These are phyloP conservation scores for Hypercompe scribonia DNA, from an alignment of 2,888 invertebrate species.

Conservation along the genomic window DNA sequence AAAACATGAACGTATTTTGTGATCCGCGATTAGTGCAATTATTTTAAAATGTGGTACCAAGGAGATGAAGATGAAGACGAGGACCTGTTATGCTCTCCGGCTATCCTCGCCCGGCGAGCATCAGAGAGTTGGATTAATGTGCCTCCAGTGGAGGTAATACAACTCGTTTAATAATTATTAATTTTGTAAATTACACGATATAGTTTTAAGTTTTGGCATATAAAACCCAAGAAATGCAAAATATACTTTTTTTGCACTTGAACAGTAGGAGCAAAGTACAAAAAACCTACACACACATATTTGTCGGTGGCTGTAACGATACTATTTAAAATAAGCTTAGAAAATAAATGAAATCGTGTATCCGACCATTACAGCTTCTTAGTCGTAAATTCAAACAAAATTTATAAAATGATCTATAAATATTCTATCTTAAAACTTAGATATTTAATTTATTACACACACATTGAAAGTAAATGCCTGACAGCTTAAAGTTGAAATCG, in stretches of 20 bases:
- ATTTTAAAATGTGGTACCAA: slow-evolving; percentile 90
- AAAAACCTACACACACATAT: not conserved
- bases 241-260: not conserved
- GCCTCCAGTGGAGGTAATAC: slow-evolving; percentile 93
- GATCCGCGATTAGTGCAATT: slow-evolving; percentile 38
- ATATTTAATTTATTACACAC: not conserved
- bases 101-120: slow-evolving; percentile 93
- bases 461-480: not conserved
- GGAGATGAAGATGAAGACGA: slow-evolving; percentile 94
- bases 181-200: not conserved
- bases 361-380: not conserved
- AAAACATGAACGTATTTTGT: slow-evolving; percentile 36
- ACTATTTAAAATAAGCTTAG: not conserved
- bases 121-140: slow-evolving; percentile 96
- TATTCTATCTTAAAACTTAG: not conserved
- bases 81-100: slow-evolving; percentile 95
- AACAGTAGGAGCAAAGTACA: not conserved
- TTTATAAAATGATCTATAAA: not conserved
- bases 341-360: not conserved
- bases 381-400: not conserved
- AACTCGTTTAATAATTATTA: slow-evolving; percentile 1
- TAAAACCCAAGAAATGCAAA: not conserved
- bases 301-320: not conserved
- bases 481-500: not conserved
- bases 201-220: not conserved